Conservation (phyloP, 2,888 invertebrate species). For the Pantelozetes paolii region DNA sequence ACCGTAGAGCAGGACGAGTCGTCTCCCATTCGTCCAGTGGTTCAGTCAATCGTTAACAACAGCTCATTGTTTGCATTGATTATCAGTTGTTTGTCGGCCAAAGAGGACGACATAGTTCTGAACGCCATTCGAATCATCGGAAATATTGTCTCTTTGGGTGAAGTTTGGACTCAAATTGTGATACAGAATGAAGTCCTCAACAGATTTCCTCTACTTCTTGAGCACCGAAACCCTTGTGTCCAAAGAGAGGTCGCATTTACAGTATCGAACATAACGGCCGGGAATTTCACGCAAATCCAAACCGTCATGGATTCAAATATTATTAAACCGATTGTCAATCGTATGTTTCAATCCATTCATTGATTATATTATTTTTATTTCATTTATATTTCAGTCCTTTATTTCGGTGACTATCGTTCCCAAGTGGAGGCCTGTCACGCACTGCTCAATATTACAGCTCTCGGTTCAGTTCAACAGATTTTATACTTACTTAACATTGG, state of each 20-base stretch:
- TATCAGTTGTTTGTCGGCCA: background rate
- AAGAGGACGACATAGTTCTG: background rate
- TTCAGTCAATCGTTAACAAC: slow-evolving; percentile 13
- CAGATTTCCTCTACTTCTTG: background rate
- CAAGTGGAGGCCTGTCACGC: slow-evolving; percentile 18
- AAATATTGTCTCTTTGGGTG: slow-evolving; percentile 14
- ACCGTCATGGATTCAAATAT: slow-evolving; percentile 10
- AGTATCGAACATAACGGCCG: slow-evolving; percentile 16
- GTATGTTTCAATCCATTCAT: too few relatives aligned
- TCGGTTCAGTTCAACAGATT: background rate
- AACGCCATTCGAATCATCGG: slow-evolving; percentile 19
- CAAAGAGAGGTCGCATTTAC: slow-evolving; percentile 12
- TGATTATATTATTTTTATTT: too few relatives aligned
- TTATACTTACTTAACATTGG: background rate
- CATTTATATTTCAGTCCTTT: too few relatives aligned
- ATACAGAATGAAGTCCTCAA: background rate
- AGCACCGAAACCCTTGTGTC: background rate
- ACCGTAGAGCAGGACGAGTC: background rate
- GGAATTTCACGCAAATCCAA: slow-evolving; percentile 15
- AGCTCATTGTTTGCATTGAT: background rate
- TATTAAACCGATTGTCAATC: background rate
- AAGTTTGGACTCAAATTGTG: background rate
- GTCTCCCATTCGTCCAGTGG: background rate
- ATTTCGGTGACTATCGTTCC: slow-evolving; percentile 11
- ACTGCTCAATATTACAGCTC: slow-evolving; percentile 6